Conservation (phyloP, 2,113 vertebrate species). For the Mesembrinibis cayennensis region DNA sequence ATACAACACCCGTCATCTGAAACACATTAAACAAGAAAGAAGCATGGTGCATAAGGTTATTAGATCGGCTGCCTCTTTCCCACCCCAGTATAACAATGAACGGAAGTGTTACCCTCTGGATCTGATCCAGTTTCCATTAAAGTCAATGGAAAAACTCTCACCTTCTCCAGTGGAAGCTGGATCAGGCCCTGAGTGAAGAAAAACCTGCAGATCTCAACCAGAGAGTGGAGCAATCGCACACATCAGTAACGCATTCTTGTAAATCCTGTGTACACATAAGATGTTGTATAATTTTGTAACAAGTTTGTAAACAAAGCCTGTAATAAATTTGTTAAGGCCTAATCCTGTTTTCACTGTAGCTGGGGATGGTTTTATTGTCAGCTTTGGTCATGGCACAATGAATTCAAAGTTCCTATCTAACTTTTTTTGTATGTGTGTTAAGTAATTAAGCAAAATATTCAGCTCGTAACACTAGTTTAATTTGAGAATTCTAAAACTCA, state of each 20-base stretch:
- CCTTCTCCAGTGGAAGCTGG: neutral
- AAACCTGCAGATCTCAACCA: neutral
- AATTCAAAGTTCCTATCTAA: neutral
- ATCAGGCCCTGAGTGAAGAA: neutral
- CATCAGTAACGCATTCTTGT: neutral
- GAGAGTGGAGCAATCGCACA: neutral
- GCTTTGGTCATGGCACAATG: neutral
- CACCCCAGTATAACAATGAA: constrained; percentile 26
- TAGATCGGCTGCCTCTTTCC: neutral
- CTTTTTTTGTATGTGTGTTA: neutral
- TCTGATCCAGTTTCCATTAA: neutral
- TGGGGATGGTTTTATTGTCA: neutral
- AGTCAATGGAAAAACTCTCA: neutral
- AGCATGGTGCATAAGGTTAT: neutral
- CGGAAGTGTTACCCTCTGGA: constrained; percentile 48
- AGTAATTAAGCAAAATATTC: constrained; percentile 5
- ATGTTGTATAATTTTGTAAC: constrained; percentile 64
- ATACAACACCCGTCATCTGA: neutral
- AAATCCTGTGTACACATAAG: constrained; percentile 25
- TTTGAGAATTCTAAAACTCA: neutral
- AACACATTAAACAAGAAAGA: neutral
- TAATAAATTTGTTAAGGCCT: constrained; percentile 60
- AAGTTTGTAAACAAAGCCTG: constrained; percentile 56
- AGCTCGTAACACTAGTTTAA: neutral
- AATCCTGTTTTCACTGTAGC: constrained; percentile 17